Evolutionary conservation across 2,797 vertebrate genomes (phyloP).

Genomic region (Ceryle rudis): DNA sequence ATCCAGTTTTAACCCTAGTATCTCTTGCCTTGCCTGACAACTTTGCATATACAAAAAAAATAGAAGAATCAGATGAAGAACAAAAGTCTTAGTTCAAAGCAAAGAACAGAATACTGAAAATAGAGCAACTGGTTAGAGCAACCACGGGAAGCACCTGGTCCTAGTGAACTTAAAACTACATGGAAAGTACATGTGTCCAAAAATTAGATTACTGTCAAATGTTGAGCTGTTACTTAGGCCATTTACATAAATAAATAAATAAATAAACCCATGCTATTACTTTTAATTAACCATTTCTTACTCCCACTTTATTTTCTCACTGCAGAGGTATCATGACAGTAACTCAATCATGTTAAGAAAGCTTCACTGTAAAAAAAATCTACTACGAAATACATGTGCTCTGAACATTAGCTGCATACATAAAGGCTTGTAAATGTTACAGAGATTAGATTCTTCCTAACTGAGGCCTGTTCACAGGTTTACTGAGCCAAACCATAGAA

Average conservation of each 20-base stretch:
- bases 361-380: background rate
- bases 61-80: background rate
- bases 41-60: background rate
- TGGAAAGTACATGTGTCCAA: conserved; percentile 24
- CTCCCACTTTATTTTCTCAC: background rate
- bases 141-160: background rate
- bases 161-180: conserved; percentile 4
- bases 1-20: background rate
- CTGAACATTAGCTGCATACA: background rate
- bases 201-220: background rate
- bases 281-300: background rate
- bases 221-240: background rate
- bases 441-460: background rate
- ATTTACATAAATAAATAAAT: background rate
- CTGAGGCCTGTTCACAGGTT: background rate
- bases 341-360: background rate
- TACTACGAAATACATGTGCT: background rate
- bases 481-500: background rate
- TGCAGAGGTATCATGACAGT: background rate
- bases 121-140: background rate
- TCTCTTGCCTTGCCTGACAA: background rate
- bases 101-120: background rate
- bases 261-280: background rate
- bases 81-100: background rate
- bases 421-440: background rate